These are phyloP conservation scores for Branchipolynoe longqiensis DNA, from an alignment of 2,888 invertebrate genomes.

Conservation along the genomic window DNA sequence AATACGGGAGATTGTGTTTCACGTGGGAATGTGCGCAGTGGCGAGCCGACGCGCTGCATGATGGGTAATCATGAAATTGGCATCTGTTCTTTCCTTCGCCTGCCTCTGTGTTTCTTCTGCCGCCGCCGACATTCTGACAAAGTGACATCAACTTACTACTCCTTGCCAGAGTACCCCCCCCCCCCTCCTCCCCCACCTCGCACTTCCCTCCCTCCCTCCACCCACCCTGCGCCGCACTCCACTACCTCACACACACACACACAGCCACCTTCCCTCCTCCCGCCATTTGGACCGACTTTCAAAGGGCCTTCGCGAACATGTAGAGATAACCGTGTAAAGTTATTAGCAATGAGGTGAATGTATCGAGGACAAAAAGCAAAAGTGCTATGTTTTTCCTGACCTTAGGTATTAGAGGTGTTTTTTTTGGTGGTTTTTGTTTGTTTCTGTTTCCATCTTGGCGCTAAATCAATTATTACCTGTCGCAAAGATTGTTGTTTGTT, in stretches of 20 bases:
- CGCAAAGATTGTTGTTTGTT: too few species aligned
- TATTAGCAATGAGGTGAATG: too few species aligned
- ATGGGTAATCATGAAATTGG: conserved; percentile 53
- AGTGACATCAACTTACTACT: background rate
- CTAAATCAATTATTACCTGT: conserved; percentile 36
- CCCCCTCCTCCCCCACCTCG: background rate
- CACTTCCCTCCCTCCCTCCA: too few species aligned
- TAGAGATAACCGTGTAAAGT: too few species aligned
- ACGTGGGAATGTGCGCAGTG: conserved; percentile 8
- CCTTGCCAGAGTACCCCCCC: background rate
- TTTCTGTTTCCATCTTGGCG: too few species aligned
- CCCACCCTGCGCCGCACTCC: too few species aligned
- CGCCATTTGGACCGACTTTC: too few species aligned
- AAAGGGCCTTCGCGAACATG: too few species aligned
- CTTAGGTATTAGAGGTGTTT: background rate
- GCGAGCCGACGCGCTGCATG: background rate
- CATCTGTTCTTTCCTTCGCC: conserved; percentile 7
- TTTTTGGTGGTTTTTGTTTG: background rate
- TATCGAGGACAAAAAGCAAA: too few species aligned
- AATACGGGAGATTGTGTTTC: conserved; percentile 46
- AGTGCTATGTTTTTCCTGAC: too few species aligned
- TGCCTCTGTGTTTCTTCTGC: background rate
- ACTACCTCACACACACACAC: too few species aligned
- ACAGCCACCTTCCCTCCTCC: too few species aligned
- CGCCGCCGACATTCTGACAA: background rate